Evolutionary conservation across 2,797 vertebrate genomes (phyloP), one percentile per base, ranked within the genome.

Genomic region (Rhodeus uyekii): DNA sequence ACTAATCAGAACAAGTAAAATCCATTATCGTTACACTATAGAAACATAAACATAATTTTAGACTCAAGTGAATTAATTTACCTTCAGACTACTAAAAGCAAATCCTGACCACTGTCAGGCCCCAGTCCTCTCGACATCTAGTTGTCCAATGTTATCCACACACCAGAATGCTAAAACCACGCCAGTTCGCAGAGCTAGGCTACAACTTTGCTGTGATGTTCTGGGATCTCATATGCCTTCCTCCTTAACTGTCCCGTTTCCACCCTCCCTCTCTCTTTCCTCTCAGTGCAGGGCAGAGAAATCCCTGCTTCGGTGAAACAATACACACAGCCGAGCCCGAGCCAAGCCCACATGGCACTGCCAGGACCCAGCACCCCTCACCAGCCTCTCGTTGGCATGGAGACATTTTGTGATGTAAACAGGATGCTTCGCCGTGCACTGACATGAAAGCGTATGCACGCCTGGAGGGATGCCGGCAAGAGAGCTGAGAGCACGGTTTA

Each of bases 331-430:
- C 72, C 64, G 81, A 86, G 63, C 53, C 67, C 76, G 76, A 79
- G 86, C 76, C 87, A 84, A 78, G 82, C 87, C 87, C 86, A 87
- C 89, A 90, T 84, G 88, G 89, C 84, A 89, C 88, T 92, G 88
- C 92, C 92, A 91, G 90, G 90, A 84, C 81, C 88, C 85, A 84
- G 83, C 72, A 32, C 64, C 60, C 71, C 60, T 85, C 63, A 61
- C 83, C 86, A 80, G 76, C 83, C 79, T 69, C 81, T 80, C 29
- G 68, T 84, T 84, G 78, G 82, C 78, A 84, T 81, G 67, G 78
- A 53, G 18, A 79, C 50, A 65, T 78, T 82, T 87, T 85, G 61
- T 89, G 80, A 88, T 84, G 85, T 87, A 89, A 90, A 91, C 88
- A 89, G 87, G 85, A 84, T 71, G 63, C 71, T 53, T 73, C 55